Conservation (phyloP, 2,113 vertebrate genomes). For the Chrysemys picta region DNA sequence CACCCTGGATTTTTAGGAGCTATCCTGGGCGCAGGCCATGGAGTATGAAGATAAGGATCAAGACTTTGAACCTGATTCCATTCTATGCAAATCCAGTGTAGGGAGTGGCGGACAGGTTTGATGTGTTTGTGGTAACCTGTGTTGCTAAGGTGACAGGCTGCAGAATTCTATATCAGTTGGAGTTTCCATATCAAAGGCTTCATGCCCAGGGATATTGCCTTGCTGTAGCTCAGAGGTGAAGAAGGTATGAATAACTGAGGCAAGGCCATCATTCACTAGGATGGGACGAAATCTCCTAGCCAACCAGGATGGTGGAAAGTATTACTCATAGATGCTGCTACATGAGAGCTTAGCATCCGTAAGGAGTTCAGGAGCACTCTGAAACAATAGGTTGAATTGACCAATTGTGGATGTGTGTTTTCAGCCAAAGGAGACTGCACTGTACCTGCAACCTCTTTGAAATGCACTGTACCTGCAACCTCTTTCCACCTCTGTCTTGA, state of each 20-base stretch:
- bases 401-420: fast-evolving
- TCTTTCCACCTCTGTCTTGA: not conserved
- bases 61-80: not conserved
- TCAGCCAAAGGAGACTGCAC: fast-evolving
- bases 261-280: not conserved
- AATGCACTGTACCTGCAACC: fast-evolving
- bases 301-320: not conserved
- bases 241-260: not conserved
- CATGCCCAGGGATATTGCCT: not conserved
- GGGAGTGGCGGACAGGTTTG: not conserved
- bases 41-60: not conserved
- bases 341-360: not conserved
- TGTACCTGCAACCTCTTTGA: not conserved
- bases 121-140: not conserved
- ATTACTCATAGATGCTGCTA: not conserved
- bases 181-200: not conserved
- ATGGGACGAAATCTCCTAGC: fast-evolving
- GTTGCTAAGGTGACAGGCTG: fast-evolving
- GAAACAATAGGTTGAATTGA: not conserved
- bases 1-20: not conserved
- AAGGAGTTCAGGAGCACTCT: not conserved
- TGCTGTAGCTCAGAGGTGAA: not conserved
- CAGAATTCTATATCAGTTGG: not conserved
- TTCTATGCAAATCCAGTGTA: not conserved
- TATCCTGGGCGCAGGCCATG: not conserved